Conservation (phyloP, 2,113 vertebrate species). For the Mormoops blainvillei region DNA sequence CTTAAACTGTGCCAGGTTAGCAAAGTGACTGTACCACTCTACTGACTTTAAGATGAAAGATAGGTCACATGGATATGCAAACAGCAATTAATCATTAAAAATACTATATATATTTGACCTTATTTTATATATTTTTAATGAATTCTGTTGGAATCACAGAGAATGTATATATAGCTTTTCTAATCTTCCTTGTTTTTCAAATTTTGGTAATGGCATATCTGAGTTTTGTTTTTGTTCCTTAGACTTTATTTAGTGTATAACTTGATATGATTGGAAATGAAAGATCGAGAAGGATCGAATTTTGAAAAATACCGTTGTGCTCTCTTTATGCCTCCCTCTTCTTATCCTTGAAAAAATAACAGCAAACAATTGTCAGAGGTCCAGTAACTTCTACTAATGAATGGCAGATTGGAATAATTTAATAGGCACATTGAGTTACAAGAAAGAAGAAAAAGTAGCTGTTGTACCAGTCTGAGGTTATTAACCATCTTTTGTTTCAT, state of each 20-base stretch:
- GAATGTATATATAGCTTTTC: background rate
- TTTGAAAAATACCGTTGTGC: conserved; percentile 50
- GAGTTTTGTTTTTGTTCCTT: background rate
- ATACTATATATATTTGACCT: background rate
- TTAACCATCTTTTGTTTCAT: conserved; percentile 35
- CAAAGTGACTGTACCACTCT: background rate
- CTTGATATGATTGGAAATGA: background rate
- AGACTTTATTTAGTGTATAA: conserved; percentile 28
- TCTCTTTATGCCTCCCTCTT: background rate
- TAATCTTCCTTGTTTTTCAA: background rate
- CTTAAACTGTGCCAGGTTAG: conserved; percentile 44
- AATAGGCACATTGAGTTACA: background rate
- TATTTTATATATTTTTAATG: conserved; percentile 31
- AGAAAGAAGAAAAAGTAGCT: conserved; percentile 28
- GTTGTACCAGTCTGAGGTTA: conserved; percentile 14
- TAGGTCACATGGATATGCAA: conserved; percentile 1
- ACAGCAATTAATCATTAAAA: background rate
- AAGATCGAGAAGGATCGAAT: conserved; percentile 1
- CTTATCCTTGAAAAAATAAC: conserved; percentile 10
- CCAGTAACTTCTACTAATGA: background rate
- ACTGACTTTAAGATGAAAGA: conserved; percentile 48
- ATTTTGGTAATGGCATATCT: background rate
- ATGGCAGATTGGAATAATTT: conserved; percentile 24
- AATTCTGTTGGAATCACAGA: background rate
- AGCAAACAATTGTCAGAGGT: background rate